Evolutionary conservation across 2,113 vertebrate species (phyloP), one percentile per base, ranked within the genome.

Genomic region (Synchiropus splendidus): DNA sequence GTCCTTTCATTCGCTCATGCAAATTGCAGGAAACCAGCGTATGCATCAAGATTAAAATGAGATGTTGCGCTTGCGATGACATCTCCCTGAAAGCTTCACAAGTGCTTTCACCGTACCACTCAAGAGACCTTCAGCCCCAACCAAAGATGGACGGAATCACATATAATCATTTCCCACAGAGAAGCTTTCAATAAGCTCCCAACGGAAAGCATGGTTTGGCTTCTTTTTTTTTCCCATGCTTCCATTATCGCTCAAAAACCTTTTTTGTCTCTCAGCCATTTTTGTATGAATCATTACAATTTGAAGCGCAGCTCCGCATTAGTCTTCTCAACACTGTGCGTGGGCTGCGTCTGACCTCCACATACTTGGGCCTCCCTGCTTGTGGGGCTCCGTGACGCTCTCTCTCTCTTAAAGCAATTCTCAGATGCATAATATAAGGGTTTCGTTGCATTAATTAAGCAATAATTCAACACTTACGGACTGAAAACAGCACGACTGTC

Each of bases 341-440:
- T n/a, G n/a, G 34, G 31, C 38, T 36, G n/a, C n/a, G 54, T 70
- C 70, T 68, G 67, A 48, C 58, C 74, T 61, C 56, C 38, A 54
- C 66, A 51, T 64, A 59, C 59, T 34, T 5, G 11, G 39, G 39
- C 60, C 51, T 50, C 45, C 39, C 56, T 54, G n/a, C n/a, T n/a
- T n/a, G n/a, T n/a, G n/a, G n/a, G n/a, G n/a, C n/a, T n/a, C n/a
- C n/a, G 21, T 27, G 21, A 27, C 21, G 4, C 8, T 27, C 8
- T 8, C 8, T 27, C 21, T 27, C 21, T 5, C 21, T 27, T 27
- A 27, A 27, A 27, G 21, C 21, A 4, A 27, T 8, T 4, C 8
- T 27, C 21, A 27, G 21, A 27, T 27, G 8, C 21, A 27, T 8
- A 27, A 27, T 27, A 8, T 27, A n/a, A n/a, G n/a, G n/a, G n/a